Conservation (phyloP, 2,113 vertebrate genomes). For the Manacus vitellinus region DNA sequence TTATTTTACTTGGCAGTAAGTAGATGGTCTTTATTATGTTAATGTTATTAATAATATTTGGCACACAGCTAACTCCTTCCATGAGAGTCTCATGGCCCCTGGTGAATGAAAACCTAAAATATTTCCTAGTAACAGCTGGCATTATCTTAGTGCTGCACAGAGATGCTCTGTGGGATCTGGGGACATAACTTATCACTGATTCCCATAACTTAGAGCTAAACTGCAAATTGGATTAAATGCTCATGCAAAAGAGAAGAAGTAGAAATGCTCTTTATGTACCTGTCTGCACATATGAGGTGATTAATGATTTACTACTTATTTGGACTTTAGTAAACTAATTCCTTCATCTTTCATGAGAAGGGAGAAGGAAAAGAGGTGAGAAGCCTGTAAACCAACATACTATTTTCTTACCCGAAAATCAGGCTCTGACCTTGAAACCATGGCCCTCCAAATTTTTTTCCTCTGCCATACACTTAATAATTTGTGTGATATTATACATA, state of each 20-base stretch:
- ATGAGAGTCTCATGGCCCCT: neutral
- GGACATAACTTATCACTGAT: neutral
- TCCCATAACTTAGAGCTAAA: neutral
- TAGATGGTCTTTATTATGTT: neutral
- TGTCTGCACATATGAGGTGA: neutral
- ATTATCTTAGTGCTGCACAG: neutral
- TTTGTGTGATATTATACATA: neutral
- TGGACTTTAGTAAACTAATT: neutral
- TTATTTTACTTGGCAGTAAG: conserved; percentile 45
- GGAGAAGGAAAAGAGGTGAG: neutral
- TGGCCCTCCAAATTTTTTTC: neutral
- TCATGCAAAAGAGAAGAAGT: neutral
- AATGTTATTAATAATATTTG: conserved; percentile 48
- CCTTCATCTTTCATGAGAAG: neutral
- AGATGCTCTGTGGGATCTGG: neutral
- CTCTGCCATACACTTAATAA: neutral
- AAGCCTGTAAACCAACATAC: neutral
- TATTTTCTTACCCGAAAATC: neutral
- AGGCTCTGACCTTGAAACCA: neutral
- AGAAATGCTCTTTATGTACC: neutral
- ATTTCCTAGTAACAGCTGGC: neutral
- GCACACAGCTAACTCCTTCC: neutral
- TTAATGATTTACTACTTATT: neutral
- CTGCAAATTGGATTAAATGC: neutral
- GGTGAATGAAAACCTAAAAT: neutral